Percentiles rank a stretch among this genome's conserved stretches.
Evolutionary conservation across 2,797 vertebrate genomes (phyloP).

Genomic region (Chloroceryle inda): DNA sequence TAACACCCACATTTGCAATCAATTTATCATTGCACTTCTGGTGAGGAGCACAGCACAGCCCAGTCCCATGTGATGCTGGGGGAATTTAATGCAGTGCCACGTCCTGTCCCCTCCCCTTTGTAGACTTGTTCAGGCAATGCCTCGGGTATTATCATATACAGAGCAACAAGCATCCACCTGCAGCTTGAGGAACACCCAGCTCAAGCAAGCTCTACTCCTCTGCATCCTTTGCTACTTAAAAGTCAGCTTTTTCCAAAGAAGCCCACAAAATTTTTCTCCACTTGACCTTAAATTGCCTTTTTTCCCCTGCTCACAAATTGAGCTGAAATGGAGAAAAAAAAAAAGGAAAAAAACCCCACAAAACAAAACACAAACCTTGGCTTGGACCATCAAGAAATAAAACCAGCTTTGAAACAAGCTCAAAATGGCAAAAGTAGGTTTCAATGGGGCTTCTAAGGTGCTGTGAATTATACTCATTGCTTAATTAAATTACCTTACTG

Average conservation of each 20-base stretch:
- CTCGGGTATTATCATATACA: too few relatives aligned
- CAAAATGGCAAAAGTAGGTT: not conserved
- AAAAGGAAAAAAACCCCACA: too few relatives aligned
- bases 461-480: not conserved
- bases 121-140: not conserved
- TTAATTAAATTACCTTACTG: slow-evolving; percentile 39
- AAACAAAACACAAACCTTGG: not conserved
- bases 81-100: rapidly evolving
- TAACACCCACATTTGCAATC: not conserved
- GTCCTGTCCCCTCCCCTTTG: not conserved
- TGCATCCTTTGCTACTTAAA: not conserved
- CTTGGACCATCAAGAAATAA: not conserved
- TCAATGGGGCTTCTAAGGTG: slow-evolving; percentile 19
- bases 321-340: not conserved
- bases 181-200: not conserved
- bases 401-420: slow-evolving; percentile 13
- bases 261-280: not conserved
- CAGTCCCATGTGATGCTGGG: not conserved
- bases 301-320: not conserved
- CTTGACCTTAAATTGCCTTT: slow-evolving; percentile 48
- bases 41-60: not conserved
- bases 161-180: not conserved
- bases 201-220: not conserved
- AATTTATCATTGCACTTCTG: not conserved
- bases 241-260: not conserved